Conservation (phyloP, 2,113 vertebrate species). For the Progne subis region DNA sequence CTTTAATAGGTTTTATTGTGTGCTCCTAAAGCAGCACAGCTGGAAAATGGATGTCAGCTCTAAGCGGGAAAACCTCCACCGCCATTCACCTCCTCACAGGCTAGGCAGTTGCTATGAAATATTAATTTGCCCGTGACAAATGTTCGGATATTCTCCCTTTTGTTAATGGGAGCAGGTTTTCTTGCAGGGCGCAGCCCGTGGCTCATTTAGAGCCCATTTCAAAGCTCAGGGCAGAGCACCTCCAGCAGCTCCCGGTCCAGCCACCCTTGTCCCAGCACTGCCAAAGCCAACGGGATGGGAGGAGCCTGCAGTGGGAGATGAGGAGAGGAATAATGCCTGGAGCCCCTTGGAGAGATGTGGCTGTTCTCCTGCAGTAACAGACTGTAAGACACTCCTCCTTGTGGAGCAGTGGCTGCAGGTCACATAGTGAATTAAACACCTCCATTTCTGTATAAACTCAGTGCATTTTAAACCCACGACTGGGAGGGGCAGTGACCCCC, state of each 20-base stretch:
- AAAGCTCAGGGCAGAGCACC: background rate
- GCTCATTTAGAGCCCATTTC: background rate
- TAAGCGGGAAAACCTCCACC: background rate
- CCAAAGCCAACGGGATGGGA: accelerated
- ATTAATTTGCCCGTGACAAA: background rate
- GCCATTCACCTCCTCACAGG: background rate
- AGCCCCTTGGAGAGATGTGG: accelerated
- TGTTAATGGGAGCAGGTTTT: background rate
- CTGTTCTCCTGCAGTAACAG: background rate
- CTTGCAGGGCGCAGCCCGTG: background rate
- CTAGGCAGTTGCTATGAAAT: background rate
- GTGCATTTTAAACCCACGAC: accelerated
- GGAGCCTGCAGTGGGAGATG: background rate
- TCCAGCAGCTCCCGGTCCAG: accelerated
- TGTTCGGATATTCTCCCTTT: background rate
- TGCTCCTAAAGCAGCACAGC: background rate
- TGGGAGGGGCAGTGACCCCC: accelerated
- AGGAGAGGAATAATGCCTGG: background rate
- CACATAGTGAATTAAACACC: accelerated
- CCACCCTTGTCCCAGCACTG: accelerated
- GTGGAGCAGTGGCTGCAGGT: background rate
- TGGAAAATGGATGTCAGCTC: background rate
- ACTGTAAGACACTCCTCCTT: background rate
- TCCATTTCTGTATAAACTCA: accelerated
- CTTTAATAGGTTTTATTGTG: constrained; percentile 33